Evolutionary conservation across 2,888 invertebrate species (phyloP), one percentile per base, ranked within the genome.

Genomic region (Cheilosia vulpina): DNA sequence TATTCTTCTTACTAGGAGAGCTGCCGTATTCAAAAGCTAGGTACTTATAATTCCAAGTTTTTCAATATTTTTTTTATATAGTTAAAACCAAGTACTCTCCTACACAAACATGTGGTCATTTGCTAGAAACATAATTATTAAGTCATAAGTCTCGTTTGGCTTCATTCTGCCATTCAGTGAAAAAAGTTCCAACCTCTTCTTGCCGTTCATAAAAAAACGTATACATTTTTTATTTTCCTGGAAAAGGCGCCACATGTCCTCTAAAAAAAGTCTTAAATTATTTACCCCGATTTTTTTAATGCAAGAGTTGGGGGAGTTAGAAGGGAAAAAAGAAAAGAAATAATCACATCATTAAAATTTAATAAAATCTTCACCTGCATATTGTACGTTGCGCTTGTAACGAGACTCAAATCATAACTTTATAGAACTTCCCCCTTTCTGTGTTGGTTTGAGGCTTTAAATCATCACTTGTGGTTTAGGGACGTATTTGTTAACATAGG

Each of bases 331-430:
- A 57, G 79, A 80, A 83, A 80, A 82, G 82, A 82, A 82, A 82
- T 82, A 87, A 87, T 82, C 87, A 87, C 87, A 87, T 87, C 82
- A 82, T 87, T 82, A 87, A 87, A 87, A 43, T 82, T 87, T 82
- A 82, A 87, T 87, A 87, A 87, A 87, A 82, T 87, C 87, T 82
- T 82, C 87, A 87, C 87, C 87, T 82, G 82, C 87, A 77, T 84
- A 84, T 85, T 81, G 85, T 81, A 17, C 72, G 81, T 72, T 38
- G 71, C 71, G 81, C 52, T 73, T 63, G 72, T 72, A 81, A 81
- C 76, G 38, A 77, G 76, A 58, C 62, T 77, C 69, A 72, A 76
- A 77, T 81, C 81, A 77, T 85, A 85, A 68, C 76, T 81, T 72
- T 15, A 62, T 7, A 31, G 66, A 81, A 71, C 81, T 72, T 72